Percentiles rank a stretch among this genome's conserved stretches.
Conservation (phyloP, 1,140 invertebrate genomes). For the Lerema accius region DNA sequence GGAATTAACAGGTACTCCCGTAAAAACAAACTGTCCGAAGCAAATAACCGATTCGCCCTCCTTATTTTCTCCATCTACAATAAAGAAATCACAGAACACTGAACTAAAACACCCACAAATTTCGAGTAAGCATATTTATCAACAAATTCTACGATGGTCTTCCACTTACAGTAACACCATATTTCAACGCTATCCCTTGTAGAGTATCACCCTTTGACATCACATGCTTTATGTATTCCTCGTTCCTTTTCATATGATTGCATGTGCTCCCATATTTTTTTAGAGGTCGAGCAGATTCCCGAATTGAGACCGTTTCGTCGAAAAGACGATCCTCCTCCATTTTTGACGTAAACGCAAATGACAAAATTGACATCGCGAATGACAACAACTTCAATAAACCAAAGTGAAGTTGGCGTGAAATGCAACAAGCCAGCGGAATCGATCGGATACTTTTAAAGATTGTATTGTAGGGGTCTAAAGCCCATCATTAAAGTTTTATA, state of each 20-base stretch:
- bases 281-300: constrained; percentile 90
- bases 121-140: constrained; percentile 52
- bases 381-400: constrained; percentile 38
- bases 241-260: constrained; percentile 85
- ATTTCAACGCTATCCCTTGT: constrained; percentile 95
- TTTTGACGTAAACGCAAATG: constrained; percentile 73
- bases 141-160: constrained; percentile 58
- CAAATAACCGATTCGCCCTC: constrained; percentile 93
- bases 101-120: constrained; percentile 39
- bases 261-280: constrained; percentile 96
- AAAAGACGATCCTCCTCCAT: constrained; percentile 89
- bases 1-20: constrained; percentile 92
- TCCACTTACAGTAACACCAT: constrained; percentile 93
- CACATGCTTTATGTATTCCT: constrained; percentile 90
- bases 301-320: constrained; percentile 92
- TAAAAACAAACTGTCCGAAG: constrained; percentile 94
- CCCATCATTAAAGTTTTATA: too few relatives aligned
- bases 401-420: constrained; percentile 44
- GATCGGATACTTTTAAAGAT: constrained; percentile 22
- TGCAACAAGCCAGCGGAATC: not conserved
- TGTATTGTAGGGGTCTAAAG: too few relatives aligned
- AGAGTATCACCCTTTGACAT: constrained; percentile 93
- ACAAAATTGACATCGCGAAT: constrained; percentile 43
- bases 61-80: constrained; percentile 95
- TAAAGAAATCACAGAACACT: constrained; percentile 45